Percentiles rank a stretch among this genome's conserved stretches.
phyloP scores from a whole-genome alignment of 1,140 invertebrate species.

The Habropoda laboriosa region DNA sequence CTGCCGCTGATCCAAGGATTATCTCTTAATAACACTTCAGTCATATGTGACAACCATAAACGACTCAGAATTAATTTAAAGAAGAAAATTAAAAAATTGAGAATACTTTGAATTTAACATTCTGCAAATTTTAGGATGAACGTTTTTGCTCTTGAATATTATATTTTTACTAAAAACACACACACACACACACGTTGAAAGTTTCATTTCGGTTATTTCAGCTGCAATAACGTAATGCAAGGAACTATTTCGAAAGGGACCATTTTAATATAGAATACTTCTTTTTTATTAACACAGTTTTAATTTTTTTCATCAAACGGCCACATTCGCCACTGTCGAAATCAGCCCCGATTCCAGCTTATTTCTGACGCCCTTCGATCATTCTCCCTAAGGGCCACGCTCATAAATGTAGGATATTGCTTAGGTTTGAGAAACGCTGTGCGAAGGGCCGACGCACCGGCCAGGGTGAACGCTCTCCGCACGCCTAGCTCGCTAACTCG shows the following conservation, averaged over 20 bases:
- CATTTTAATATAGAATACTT: too few relatives aligned
- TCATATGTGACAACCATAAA: not conserved
- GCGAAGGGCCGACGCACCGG: conserved; percentile 68
- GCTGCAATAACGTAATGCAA: too few relatives aligned
- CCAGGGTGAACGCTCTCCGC: conserved; percentile 77
- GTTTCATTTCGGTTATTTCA: too few relatives aligned
- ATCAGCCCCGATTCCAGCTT: not conserved
- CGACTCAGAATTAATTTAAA: too few relatives aligned
- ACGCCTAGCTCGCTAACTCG: conserved; percentile 14
- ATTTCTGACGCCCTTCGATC: conserved; percentile 8
- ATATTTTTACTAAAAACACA: too few relatives aligned
- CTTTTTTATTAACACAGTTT: too few relatives aligned
- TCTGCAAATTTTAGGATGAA: too few relatives aligned
- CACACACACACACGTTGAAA: too few relatives aligned
- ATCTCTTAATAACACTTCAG: not conserved
- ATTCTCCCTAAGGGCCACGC: conserved; percentile 44
- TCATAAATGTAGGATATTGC: conserved; percentile 38
- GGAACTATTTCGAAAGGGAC: too few relatives aligned
- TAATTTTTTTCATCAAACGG: not conserved
- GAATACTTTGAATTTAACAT: too few relatives aligned
- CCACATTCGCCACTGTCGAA: not conserved
- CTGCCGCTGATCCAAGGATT: not conserved
- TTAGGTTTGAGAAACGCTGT: conserved; percentile 62
- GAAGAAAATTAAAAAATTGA: too few relatives aligned
- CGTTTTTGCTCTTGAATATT: too few relatives aligned